Evolutionary conservation across 1,140 invertebrate species (phyloP), one percentile per base, ranked within the genome.

Genomic region (Drosophila obscura): DNA sequence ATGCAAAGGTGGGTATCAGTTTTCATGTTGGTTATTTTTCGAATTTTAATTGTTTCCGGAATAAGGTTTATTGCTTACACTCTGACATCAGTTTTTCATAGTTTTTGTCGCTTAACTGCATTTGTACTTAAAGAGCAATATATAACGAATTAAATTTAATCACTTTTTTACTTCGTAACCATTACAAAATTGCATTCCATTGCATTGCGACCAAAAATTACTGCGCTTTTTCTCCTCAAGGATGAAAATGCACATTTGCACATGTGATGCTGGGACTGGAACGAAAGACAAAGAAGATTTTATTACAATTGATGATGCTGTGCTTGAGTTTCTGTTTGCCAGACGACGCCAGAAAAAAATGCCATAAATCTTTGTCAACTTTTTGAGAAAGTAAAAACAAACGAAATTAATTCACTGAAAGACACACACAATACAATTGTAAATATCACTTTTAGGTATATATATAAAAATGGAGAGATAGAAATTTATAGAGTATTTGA

Each of bases 251-350:
- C 66, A 58, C 66, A 69, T 48, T 39, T 58, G 67, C 64, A 69
- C n/a, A 64, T 39, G 35, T 8, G 13, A 51, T 39, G 4, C 11
- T 13, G 35, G 4, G 4, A 11, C 35, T 39, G 35, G 4, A 39
- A 4, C 0, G 9, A 39, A 13, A 72, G 58, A 72, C 53, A 72
- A 60, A 46, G 48, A 51, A 28, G 55, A 55, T 71, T 71, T 72
- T 52, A 71, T 72, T 72, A 52, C 71, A 71, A 72, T 72, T 72
- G 68, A 72, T 72, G 68, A 72, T 71, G 68, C 48, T 59, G 41
- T 31, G 35, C 1, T 13, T 4, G 1, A 39, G 35, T 69, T 53
- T 57, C 43, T 39, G 35, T 66, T 46, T 66, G 65, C 61, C 39
- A 55, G 61, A 69, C 35, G 39, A 44, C 46, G 68, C 22, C 66